Base-by-base conservation (phyloP, 2,797 vertebrate genomes). In the Chaetodon trifasciatus region DNA sequence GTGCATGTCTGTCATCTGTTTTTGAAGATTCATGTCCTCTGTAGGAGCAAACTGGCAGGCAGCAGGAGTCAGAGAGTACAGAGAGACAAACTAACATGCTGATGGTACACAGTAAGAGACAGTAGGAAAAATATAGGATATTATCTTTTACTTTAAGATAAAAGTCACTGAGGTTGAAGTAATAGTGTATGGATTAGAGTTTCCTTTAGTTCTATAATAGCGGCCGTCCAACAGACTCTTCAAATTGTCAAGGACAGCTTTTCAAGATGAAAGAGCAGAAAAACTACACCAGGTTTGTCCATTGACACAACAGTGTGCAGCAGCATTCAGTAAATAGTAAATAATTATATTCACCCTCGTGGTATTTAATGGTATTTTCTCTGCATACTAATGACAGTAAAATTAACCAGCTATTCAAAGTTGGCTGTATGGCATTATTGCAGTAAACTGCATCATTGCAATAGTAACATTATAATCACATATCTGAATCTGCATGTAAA, bases 401-500 rank as follows among this genome's bases (percentile, higher is more conserved):
- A 23, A 44, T 42, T 55, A 70, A 63, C 7, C 55, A 67, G 28
- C 64, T 24, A n/a, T 56, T 24, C 15, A 44, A 52, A 11, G 12
- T 32, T 35, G 28, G 12, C 50, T 24, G 4, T 60, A 57, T 42
- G 19, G 15, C 23, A 21, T 50, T 42, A 23, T 46, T 60, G 58
- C 6, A 64, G 17, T 46, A 49, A 58, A 8, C 47, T 61, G 8
- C 23, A 37, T 67, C 64, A 57, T 46, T 44, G 46, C 35, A 10
- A 16, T 9, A 10, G 39, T 55, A 24, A 35, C 47, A 74, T 28
- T 35, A 13, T 19, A 37, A 44, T 58, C 6, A 67, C 73, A 55
- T 64, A 40, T 63, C 58, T 76, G 39, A 68, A 77, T 40, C 62
- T 82, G 56, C 55, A 74, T 76, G 40, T 28, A 17, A 50, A 80